Conservation (phyloP, 1,140 invertebrate species). For the Bombus sibiricus region DNA sequence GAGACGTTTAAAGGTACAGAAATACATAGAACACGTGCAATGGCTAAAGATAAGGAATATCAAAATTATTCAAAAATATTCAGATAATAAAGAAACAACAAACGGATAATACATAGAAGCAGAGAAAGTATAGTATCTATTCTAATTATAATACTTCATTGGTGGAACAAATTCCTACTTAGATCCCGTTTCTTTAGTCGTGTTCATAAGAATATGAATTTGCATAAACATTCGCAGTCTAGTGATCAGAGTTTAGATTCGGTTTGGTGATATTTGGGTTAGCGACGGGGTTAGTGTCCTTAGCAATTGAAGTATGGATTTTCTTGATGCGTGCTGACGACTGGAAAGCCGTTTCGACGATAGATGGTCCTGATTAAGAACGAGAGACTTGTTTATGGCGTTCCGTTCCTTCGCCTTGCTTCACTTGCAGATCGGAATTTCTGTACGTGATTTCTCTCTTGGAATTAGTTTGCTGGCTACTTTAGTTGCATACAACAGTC, state of each 20-base stretch:
- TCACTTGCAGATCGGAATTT: not conserved
- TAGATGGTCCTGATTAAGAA: not conserved
- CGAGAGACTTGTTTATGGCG: not conserved
- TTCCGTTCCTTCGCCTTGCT: not conserved
- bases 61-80: not conserved
- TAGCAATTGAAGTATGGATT: not conserved
- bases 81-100: not conserved
- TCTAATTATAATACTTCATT: too few species aligned
- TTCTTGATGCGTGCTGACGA: not conserved
- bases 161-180: too few species aligned
- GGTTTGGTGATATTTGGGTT: not conserved
- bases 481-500: not conserved
- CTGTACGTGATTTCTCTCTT: not conserved
- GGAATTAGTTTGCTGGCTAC: too few species aligned
- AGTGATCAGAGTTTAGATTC: not conserved
- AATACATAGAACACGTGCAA: too few species aligned
- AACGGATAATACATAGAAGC: too few species aligned
- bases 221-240: not conserved
- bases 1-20: too few species aligned
- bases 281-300: not conserved
- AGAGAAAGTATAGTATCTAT: too few species aligned
- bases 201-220: not conserved
- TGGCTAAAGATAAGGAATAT: too few species aligned
- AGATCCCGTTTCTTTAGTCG: too few species aligned
- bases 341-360: not conserved